Evolutionary conservation across 2,113 vertebrate species (phyloP).

Genomic region (Scomber scombrus): DNA sequence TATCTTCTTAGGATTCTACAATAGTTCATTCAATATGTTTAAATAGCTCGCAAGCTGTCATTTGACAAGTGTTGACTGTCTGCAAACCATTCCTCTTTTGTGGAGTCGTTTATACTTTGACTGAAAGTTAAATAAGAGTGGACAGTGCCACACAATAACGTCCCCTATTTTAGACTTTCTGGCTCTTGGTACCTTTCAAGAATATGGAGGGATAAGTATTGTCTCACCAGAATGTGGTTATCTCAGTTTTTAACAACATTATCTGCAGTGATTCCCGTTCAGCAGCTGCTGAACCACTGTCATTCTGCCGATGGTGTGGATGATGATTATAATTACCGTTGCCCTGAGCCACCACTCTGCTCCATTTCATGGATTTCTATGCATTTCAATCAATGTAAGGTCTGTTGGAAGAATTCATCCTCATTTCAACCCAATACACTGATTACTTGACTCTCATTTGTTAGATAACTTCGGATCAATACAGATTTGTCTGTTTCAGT

Average conservation of each 20-base stretch:
- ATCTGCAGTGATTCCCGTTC: conserved; percentile 42
- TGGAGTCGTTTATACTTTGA: too few species aligned
- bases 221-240: conserved; percentile 5
- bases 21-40: too few species aligned
- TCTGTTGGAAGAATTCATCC: conserved; percentile 28
- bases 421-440: not conserved
- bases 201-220: not conserved
- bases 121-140: too few species aligned
- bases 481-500: not conserved
- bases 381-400: conserved; percentile 47
- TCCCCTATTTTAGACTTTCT: too few species aligned
- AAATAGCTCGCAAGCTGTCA: too few species aligned
- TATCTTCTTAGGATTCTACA: too few species aligned
- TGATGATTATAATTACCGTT: conserved; percentile 48
- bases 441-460: conserved; percentile 7
- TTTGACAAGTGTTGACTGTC: too few species aligned
- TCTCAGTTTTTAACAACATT: conserved; percentile 9
- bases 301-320: conserved; percentile 20
- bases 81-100: too few species aligned
- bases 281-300: conserved; percentile 42
- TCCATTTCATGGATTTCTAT: conserved; percentile 47
- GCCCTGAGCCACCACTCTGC: conserved; percentile 28
- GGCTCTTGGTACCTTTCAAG: too few species aligned
- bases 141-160: too few species aligned
- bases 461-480: not conserved